Base-by-base conservation (phyloP, 2,113 vertebrate species). In the Chelonoidis abingdonii region DNA sequence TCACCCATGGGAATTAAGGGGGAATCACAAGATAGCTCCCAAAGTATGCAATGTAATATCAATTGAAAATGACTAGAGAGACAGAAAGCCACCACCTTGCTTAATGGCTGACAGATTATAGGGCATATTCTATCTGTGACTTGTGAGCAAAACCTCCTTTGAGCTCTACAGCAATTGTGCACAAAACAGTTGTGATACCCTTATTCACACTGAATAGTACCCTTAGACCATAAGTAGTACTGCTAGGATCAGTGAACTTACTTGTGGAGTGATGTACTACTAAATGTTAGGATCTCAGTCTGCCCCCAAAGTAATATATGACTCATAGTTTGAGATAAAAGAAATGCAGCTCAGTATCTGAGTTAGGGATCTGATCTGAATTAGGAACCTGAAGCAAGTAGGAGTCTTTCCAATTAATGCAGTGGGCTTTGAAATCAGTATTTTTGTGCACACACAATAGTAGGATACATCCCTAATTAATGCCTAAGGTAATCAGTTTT, bases 401-500 rank as follows among this genome's bases (percentile, higher is more conserved):
- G 56, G 41, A 59, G 41, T 83, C 22, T 10, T 29, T 31, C 22
- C 75, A 78, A 78, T 78, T 47, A 78, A 44, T 5, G 25, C 12
- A 7, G 22, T 78, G 41, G 41, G 5, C 44, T 44, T 25, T 44
- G 25, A 24, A 24, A 44, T 78, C 41, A 44, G 75, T 47, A 24
- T 14, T 47, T 78, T 47, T 78, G 75, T 78, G 25, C 11, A 13
- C 1, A 38, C 81, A 31, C 0, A 79, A 50, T 3, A 38, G 12
- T 41, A 69, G 82, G 88, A 62, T 7, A 85, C 10, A 31, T 31
- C 57, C 29, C 57, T 62, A 31, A 31, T 14, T 62, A 35, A 59
- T 12, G 27, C 2, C 1, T 72, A 44, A 69, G 65, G 38, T 47
- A 53, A 0, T 25, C 14, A 1, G 0, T 89, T 65, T 57, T 17